Evolutionary conservation across 2,797 vertebrate species (phyloP).

Genomic region (Oreochromis grahami): DNA sequence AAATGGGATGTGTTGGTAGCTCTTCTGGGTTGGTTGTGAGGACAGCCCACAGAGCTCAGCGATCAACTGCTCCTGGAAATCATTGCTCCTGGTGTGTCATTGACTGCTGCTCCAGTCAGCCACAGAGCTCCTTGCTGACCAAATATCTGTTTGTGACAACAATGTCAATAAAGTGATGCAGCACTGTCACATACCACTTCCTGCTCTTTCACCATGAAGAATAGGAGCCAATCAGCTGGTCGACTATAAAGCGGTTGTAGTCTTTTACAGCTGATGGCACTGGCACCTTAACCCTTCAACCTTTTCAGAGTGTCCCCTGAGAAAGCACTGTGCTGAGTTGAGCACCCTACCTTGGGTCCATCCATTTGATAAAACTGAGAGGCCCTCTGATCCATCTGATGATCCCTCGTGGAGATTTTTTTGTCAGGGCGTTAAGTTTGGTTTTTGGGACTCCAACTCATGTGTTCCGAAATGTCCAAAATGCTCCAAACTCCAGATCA

Average conservation of each 20-base stretch:
- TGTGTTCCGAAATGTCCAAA: no score
- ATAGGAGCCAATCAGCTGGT: neutral
- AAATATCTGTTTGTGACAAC: neutral
- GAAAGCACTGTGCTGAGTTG: rapidly evolving
- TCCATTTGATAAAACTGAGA: neutral
- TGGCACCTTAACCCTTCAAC: neutral
- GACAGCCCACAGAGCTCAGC: rapidly evolving
- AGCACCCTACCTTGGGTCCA: rapidly evolving
- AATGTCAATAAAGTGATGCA: neutral
- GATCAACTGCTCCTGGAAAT: neutral
- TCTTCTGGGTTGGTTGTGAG: neutral
- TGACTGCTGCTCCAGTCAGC: neutral
- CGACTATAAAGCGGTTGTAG: neutral
- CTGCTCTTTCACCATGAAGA: neutral
- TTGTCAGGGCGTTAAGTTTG: neutral
- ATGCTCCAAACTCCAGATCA: no score
- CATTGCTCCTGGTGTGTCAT: neutral
- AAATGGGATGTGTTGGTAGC: neutral
- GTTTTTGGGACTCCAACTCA: no score
- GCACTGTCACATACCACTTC: neutral
- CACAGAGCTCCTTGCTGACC: neutral
- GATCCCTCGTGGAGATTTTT: neutral
- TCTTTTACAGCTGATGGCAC: neutral
- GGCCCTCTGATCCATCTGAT: neutral
- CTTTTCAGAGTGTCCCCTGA: rapidly evolving